Base-by-base conservation (phyloP, 2,797 vertebrate genomes). In the Anguilla pacifica region DNA sequence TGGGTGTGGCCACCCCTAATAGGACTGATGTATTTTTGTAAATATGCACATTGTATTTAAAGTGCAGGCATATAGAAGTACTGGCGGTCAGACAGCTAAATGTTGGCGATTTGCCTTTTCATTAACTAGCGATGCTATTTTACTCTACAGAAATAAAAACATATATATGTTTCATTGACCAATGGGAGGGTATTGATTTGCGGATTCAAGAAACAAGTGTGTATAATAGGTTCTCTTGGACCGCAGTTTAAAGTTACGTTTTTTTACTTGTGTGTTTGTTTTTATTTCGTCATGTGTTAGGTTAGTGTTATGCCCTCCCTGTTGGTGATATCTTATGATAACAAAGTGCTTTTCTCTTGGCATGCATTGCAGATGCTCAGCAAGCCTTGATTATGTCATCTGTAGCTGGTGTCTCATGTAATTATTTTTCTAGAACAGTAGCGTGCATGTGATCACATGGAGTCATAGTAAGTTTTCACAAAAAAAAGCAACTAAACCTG, bases 11-110 rank as follows among this genome's bases (percentile, higher is more conserved):
- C 22, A 57, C 22, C 64, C 64, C 39, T 19, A 57, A 74, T 87
- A 88, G 46, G 46, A 82, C 19, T 49, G 79, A 82, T n/a, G 83
- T 90, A 74, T 89, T 90, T 93, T 92, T 91, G 85, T 88, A 91
- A 64, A 88, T 88, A 85, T 70, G 61, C 84, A 2, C 79, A 86
- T 74, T 81, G 55, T 82, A 64, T 31, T 46, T 83, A 83, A 83
- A 72, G 59, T 84, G 64, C 87, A 87, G 74, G 87, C 83, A 84
- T 74, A 51, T 61, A n/a, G 51, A 83, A 70, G 67, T 87, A 31
- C 31, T 72, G 46, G 39, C 17, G 39, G 46, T 46, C 17, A 46
- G 22, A 49, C 77, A 46, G 15, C 17, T 39, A 35, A 39, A 43
- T 77, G 72, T 13, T 43, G 15, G 35, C 10, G 77, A 79, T 22